phyloP scores from a whole-genome alignment of 2,888 invertebrate genomes.

The Tipula vernalis region DNA sequence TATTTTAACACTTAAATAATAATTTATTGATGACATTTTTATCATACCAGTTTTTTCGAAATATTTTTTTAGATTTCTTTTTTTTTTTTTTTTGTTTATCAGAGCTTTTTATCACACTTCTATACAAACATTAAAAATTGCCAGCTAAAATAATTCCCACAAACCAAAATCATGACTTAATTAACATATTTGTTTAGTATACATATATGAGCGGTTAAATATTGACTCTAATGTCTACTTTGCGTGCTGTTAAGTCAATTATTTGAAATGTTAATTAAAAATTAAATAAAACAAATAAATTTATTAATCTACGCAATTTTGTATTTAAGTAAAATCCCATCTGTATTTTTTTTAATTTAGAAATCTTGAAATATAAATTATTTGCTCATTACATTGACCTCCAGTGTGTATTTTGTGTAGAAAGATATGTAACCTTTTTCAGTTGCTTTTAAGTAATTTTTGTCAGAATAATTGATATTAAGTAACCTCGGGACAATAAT shows the following conservation, averaged over 20 bases:
- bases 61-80: neutral
- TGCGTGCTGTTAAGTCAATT: neutral
- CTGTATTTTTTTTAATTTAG: neutral
- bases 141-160: neutral
- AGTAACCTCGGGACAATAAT: neutral
- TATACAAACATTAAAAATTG: neutral
- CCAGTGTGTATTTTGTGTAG: neutral
- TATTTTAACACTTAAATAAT: neutral
- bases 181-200: neutral
- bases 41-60: neutral
- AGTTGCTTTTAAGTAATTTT: neutral
- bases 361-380: neutral
- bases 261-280: neutral
- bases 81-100: neutral
- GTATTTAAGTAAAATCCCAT: neutral
- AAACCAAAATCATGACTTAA: neutral
- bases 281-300: neutral
- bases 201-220: neutral
- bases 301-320: neutral
- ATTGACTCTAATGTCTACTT: neutral
- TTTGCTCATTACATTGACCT: neutral
- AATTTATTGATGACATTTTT: neutral
- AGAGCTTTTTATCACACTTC: neutral
- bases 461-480: neutral
- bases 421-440: neutral